A percentile compares a stretch with the other conserved stretches of the same genome.
Conservation (phyloP, 2,113 vertebrate genomes). For the Harpagus bidentatus region DNA sequence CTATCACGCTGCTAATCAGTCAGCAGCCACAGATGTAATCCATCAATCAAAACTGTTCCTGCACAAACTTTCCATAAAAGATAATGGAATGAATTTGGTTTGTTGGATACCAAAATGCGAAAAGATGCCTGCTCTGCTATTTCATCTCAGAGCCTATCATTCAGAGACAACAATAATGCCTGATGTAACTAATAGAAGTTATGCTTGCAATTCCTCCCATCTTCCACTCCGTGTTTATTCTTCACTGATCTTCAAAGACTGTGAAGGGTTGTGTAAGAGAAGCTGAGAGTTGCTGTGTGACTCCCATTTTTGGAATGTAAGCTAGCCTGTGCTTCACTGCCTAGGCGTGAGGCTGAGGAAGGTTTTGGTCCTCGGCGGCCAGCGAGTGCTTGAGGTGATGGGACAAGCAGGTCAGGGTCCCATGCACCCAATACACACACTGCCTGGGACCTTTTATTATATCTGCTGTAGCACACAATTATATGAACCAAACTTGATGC, state of each 20-base stretch:
- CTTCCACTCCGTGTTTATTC: not conserved
- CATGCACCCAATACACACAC: too few species aligned
- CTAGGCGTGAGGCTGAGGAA: not conserved
- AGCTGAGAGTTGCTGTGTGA: not conserved
- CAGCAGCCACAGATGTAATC: slow-evolving; percentile 1
- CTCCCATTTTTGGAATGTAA: not conserved
- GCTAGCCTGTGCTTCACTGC: not conserved
- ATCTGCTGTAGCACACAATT: not conserved
- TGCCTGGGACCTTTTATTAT: not conserved
- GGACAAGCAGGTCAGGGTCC: accelerated
- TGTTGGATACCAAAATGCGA: not conserved
- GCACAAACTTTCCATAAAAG: slow-evolving; percentile 2
- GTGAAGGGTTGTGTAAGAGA: not conserved
- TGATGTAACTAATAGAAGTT: not conserved
- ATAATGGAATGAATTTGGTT: slow-evolving; percentile 48
- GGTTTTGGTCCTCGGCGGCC: accelerated
- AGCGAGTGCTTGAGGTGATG: not conserved
- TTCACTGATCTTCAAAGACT: not conserved
- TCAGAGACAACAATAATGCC: not conserved
- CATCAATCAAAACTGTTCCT: slow-evolving; percentile 22
- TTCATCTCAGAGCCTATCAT: not conserved
- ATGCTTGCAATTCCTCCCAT: not conserved
- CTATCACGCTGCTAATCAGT: slow-evolving; percentile 28
- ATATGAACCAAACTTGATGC: not conserved
- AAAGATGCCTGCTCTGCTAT: not conserved